Conservation (phyloP, 35 echinoderm and acorn worm genomes). For the Acanthaster planci region DNA sequence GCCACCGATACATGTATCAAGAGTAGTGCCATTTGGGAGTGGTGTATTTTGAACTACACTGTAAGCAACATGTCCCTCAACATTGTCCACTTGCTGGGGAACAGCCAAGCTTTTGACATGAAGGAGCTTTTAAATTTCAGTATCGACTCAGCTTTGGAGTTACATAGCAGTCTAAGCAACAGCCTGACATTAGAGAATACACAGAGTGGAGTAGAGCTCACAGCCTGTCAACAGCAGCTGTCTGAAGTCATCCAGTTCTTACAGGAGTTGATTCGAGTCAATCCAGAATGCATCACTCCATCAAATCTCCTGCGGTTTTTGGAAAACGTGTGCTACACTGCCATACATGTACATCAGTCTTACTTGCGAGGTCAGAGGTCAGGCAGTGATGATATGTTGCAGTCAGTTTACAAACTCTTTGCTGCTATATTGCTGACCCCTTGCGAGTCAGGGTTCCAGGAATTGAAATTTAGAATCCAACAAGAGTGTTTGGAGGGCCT, state of each 20-base stretch:
- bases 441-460: background rate
- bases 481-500: background rate
- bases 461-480: constrained; percentile 2
- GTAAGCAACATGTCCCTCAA: constrained; percentile 19
- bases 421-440: background rate
- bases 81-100: background rate
- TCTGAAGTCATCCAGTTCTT: background rate
- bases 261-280: background rate
- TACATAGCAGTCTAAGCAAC: background rate
- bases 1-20: too few species aligned
- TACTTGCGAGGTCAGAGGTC: constrained; percentile 8
- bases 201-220: background rate
- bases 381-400: background rate
- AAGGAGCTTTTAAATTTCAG: background rate
- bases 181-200: background rate
- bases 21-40: too few species aligned
- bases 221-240: background rate
- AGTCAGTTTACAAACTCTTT: constrained; percentile 15
- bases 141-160: background rate
- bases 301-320: background rate
- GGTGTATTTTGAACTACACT: too few species aligned
- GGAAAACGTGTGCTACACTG: background rate
- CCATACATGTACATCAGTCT: background rate
- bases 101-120: background rate
- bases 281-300: background rate